phyloP scores from a whole-genome alignment of 2,113 vertebrate species.

The Acanthisitta chloris region DNA sequence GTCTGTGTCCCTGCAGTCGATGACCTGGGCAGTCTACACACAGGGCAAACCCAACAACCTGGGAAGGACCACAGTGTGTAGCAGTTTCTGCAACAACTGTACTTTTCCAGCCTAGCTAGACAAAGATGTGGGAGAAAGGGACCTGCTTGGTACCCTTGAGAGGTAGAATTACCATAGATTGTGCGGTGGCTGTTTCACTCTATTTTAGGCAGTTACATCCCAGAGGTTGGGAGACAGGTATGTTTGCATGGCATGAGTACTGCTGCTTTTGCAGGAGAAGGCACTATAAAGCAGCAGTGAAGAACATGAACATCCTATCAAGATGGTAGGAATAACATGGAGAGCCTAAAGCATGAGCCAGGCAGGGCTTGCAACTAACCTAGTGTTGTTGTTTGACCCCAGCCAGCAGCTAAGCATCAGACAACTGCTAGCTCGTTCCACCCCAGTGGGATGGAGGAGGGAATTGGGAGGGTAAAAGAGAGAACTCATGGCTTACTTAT shows the following conservation, averaged over 20 bases:
- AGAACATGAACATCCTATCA: background rate
- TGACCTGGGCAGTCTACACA: too few relatives aligned
- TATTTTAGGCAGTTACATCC: background rate
- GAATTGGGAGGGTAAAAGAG: background rate
- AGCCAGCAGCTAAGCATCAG: background rate
- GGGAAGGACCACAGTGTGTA: background rate
- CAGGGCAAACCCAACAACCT: background rate
- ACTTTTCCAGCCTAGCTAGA: background rate
- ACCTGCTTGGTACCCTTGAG: background rate
- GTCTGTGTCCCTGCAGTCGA: background rate
- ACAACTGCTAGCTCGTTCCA: background rate
- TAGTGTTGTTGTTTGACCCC: background rate
- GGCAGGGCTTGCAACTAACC: background rate
- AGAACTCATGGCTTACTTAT: background rate
- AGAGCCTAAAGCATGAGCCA: background rate
- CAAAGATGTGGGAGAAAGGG: background rate
- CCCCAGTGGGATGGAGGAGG: background rate
- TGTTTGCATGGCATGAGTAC: too few relatives aligned
- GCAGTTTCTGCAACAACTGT: background rate
- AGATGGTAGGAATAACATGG: background rate
- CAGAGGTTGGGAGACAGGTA: background rate
- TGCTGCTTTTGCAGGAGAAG: background rate
- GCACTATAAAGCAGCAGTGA: background rate
- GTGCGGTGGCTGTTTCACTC: background rate
- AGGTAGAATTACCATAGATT: background rate